Evolutionary conservation across 2,113 vertebrate genomes (phyloP), one percentile per base, ranked within the genome.

Genomic region (Upupa epops): DNA sequence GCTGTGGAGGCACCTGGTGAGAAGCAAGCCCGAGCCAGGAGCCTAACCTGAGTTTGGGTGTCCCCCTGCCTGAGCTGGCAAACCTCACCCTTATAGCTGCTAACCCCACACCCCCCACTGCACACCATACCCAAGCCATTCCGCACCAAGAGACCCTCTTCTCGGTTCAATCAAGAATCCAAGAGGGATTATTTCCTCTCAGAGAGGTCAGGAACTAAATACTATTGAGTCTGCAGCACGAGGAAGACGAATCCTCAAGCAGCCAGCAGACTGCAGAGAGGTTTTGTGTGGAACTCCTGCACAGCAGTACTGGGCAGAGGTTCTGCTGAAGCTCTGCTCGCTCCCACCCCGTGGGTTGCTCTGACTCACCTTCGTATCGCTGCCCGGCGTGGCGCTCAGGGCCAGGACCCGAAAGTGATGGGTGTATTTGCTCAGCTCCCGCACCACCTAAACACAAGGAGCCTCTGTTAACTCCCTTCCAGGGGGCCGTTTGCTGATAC

Each of bases 381-480:
- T 98, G 29, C 99, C 99, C 18, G 99, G 99, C 10, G 99, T 99
- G 48, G 99, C 99, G 87, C 97, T 99, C 6, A 99, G 98, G 91
- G 99, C 99, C 95, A 99, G 92, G 84, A 99, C 84, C 29, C 99
- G 98, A 92, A 99, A 99, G 3, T 99, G 98, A 12, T 52, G 93
- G 2, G 98, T 98, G 19, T 99, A 98, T 80, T 98, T 98, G 90
- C 97, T 86, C 24, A 99, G 97, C 37, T 99, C 98, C 93, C 98
- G 97, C 42, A 99, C 98, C 72, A 99, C 99, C 99, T 99, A 46
- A 22, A 55, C 49, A 34, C 29, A 84, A 40, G 48, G 28, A 74
- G 84, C 76, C 48, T 32, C 55, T 1, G 0, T 96, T 60, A 93
- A 28, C 5, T 4, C 52, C 46, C 17, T 1, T 1, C 21, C 9